These are phyloP conservation scores for Cydia pomonella DNA, from an alignment of 1,140 invertebrate species.

Conservation along the genomic window DNA sequence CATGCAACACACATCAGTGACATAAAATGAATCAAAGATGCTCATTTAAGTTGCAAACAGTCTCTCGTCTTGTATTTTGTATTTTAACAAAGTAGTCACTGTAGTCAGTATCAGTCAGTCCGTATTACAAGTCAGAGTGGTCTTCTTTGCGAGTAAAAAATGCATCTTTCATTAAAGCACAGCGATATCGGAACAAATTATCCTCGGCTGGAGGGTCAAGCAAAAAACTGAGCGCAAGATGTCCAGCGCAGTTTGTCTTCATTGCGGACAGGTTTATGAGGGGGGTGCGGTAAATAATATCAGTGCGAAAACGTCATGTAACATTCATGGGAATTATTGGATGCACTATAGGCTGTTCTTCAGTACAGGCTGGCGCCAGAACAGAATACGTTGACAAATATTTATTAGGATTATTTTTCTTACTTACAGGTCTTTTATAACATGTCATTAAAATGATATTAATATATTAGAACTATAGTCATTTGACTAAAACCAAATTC, in stretches of 20 bases:
- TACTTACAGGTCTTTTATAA: too few species aligned
- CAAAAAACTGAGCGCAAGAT: constrained; percentile 64
- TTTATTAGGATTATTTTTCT: too few species aligned
- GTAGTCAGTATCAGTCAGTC: too few species aligned
- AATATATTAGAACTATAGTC: too few species aligned
- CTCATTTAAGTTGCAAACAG: too few species aligned
- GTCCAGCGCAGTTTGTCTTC: constrained; percentile 71
- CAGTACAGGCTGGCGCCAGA: neutral
- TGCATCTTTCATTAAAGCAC: constrained; percentile 35
- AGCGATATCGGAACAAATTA: constrained; percentile 36
- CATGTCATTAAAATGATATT: too few species aligned
- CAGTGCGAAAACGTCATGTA: constrained; percentile 70
- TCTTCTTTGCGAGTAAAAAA: neutral
- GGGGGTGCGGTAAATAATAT: constrained; percentile 76
- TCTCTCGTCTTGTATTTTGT: too few species aligned
- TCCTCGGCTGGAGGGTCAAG: constrained; percentile 55
- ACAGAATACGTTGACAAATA: constrained; percentile 8
- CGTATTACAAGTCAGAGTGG: too few species aligned
- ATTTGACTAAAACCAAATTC: too few species aligned
- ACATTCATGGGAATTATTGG: constrained; percentile 68
- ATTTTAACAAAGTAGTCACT: too few species aligned
- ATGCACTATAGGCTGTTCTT: constrained; percentile 52
- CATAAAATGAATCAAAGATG: too few species aligned
- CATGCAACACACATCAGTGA: too few species aligned
- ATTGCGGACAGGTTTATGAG: constrained; percentile 72